Conservation (phyloP, 1,140 invertebrate genomes). For the Drosophila subobscura region DNA sequence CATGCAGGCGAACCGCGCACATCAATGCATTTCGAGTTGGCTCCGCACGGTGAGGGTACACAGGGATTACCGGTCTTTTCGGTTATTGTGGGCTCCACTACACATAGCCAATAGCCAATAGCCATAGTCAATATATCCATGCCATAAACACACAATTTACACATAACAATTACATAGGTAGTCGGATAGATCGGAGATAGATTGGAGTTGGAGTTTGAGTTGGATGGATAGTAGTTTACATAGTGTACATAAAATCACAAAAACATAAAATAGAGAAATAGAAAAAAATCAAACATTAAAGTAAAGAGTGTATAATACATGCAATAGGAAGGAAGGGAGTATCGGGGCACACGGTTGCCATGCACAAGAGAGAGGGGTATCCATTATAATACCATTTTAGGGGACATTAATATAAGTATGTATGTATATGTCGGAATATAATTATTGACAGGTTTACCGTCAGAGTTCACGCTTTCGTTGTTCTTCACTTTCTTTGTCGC, state of each 20-base stretch:
- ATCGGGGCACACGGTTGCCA: not conserved
- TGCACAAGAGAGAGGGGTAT: slow-evolving; percentile 20
- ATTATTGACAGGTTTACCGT: too few species aligned
- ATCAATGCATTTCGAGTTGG: slow-evolving; percentile 90
- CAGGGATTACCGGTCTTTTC: slow-evolving; percentile 84
- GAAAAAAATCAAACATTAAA: slow-evolving; percentile 59
- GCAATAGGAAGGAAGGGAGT: slow-evolving; percentile 47
- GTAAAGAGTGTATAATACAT: slow-evolving; percentile 74
- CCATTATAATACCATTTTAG: not conserved
- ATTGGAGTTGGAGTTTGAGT: slow-evolving; percentile 39
- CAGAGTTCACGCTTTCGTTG: too few species aligned
- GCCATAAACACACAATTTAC: slow-evolving; percentile 52
- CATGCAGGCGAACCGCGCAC: slow-evolving; percentile 89
- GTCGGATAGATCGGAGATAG: slow-evolving; percentile 43
- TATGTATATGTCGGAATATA: too few species aligned
- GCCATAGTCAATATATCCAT: slow-evolving; percentile 42
- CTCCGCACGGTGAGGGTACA: slow-evolving; percentile 90
- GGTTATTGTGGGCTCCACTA: slow-evolving; percentile 69
- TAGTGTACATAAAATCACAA: slow-evolving; percentile 63
- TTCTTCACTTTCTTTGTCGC: too few species aligned
- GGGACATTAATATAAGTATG: not conserved
- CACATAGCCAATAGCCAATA: slow-evolving; percentile 43
- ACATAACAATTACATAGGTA: slow-evolving; percentile 61
- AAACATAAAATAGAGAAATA: slow-evolving; percentile 63
- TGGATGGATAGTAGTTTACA: slow-evolving; percentile 58